Evolutionary conservation across 2,888 invertebrate genomes (phyloP).

Genomic region (Acheta domesticus): DNA sequence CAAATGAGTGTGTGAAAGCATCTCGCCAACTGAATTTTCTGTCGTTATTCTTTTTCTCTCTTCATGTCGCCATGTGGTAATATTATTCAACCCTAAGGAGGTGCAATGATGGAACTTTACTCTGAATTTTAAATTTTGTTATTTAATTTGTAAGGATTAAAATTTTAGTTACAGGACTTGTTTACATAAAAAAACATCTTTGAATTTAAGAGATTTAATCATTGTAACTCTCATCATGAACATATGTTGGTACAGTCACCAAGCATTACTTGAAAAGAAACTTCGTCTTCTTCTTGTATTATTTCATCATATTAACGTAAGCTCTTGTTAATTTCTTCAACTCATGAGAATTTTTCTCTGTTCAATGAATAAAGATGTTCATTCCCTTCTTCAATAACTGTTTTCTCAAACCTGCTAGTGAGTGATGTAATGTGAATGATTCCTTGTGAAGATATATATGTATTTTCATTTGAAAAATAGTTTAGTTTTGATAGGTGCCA

Average conservation of each 20-base stretch:
- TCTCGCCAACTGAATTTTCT: not conserved
- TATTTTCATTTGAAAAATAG: constrained; percentile 18
- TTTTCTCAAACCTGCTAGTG: not conserved
- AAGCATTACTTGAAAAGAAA: not conserved
- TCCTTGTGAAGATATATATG: not conserved
- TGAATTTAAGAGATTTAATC: no score
- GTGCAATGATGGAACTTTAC: not conserved
- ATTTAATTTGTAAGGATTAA: not conserved
- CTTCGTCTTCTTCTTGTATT: not conserved
- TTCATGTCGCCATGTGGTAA: no score
- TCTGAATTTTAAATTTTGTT: not conserved
- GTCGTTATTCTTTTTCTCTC: not conserved
- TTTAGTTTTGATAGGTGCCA: not conserved
- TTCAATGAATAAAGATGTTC: not conserved
- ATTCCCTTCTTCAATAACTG: not conserved
- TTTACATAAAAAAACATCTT: no score
- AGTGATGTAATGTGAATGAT: not conserved
- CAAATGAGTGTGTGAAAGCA: not conserved
- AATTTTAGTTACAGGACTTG: no score
- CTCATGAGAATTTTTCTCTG: not conserved
- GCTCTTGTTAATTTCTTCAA: not conserved
- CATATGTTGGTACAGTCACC: no score
- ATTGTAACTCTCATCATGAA: no score
- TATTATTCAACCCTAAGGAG: not conserved
- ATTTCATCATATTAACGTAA: not conserved